Conservation (phyloP, 2,113 vertebrate genomes). For the Vulpes vulpes region DNA sequence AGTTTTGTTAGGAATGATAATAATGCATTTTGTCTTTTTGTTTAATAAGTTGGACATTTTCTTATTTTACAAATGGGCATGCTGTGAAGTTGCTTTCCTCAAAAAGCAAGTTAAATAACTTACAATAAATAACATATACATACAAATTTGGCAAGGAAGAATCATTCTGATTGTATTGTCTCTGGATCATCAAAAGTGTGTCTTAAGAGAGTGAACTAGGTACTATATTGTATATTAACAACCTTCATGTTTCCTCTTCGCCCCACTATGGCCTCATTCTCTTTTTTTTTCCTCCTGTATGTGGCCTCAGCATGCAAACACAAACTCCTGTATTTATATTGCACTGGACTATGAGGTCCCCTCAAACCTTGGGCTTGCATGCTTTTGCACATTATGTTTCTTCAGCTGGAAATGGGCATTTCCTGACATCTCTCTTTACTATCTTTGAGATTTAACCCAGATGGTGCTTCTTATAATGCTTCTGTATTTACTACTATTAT, state of each 20-base stretch:
- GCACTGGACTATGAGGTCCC: not conserved
- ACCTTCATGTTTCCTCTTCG: not conserved
- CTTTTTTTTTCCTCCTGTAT: not conserved
- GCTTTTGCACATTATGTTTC: not conserved
- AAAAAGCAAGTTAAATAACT: not conserved
- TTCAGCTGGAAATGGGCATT: not conserved
- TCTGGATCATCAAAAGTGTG: not conserved
- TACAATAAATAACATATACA: not conserved
- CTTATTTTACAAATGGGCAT: not conserved
- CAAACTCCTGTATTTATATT: not conserved
- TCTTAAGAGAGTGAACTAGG: not conserved
- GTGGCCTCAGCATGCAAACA: not conserved
- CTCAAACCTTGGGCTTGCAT: not conserved
- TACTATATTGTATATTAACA: not conserved
- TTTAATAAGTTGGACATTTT: not conserved
- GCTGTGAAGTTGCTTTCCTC: not conserved
- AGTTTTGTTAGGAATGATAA: constrained; percentile 22
- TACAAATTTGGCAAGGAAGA: not conserved
- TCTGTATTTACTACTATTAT: not conserved
- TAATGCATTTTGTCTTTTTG: not conserved
- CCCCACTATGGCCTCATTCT: not conserved
- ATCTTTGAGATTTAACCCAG: not conserved
- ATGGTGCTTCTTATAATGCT: not conserved
- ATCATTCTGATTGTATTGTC: not conserved
- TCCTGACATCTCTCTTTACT: not conserved